A percentile compares a stretch with the other conserved stretches of the same genome.
Conservation (phyloP, 1,140 invertebrate genomes). For the Hycleus phaleratus region DNA sequence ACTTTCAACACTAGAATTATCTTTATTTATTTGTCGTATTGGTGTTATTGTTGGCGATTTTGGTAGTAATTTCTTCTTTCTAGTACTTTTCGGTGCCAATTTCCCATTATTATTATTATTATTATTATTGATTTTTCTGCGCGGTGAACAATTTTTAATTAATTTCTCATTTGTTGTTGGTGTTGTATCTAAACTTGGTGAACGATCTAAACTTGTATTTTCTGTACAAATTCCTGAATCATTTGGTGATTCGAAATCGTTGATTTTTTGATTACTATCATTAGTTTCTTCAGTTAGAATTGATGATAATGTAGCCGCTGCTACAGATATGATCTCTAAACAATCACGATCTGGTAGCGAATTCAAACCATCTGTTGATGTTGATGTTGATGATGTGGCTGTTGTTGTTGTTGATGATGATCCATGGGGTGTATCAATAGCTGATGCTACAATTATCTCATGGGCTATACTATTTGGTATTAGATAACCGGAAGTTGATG, state of each 20-base stretch:
- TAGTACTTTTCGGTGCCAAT: conserved; percentile 2
- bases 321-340: conserved; percentile 52
- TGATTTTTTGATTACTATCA: conserved; percentile 40
- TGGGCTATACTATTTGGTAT: conserved; percentile 45
- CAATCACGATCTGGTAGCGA: conserved; percentile 48
- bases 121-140: background rate
- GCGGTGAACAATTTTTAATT: conserved; percentile 9
- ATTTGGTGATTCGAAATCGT: conserved; percentile 42
- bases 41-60: background rate
- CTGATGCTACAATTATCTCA: conserved; percentile 31
- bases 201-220: conserved; percentile 58
- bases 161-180: background rate
- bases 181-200: conserved; percentile 45
- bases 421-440: background rate
- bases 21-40: conserved; percentile 9
- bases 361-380: conserved; percentile 21
- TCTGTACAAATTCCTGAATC: conserved; percentile 66
- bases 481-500: conserved; percentile 48
- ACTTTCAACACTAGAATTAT: conserved; percentile 29
- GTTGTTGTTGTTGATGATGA: conserved; percentile 1
- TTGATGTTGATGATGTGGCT: conserved; percentile 3
- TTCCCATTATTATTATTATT: conserved; percentile 4
- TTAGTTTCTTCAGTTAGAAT: conserved; percentile 42
- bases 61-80: background rate
- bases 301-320: conserved; percentile 59